phyloP scores from a whole-genome alignment of 30 jellyfish, hydroid and myxozoan species.

The Sanderia malayensis region DNA sequence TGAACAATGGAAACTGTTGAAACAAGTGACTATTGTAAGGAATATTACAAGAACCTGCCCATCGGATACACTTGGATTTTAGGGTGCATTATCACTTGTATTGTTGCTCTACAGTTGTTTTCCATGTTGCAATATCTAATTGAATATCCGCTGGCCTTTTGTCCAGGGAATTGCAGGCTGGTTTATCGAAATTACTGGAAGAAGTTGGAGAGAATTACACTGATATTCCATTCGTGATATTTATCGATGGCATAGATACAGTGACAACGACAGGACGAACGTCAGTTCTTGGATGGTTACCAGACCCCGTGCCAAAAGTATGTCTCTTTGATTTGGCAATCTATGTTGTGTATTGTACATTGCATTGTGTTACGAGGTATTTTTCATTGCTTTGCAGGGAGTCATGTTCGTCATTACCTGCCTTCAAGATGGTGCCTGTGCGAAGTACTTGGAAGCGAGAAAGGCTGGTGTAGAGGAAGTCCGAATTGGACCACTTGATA shows the following conservation, averaged over 20 bases:
- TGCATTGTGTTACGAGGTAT: too few relatives aligned
- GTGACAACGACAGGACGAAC: constrained; percentile 36
- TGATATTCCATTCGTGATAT: constrained; percentile 28
- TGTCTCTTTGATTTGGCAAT: too few relatives aligned
- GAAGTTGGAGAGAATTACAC: constrained; percentile 30
- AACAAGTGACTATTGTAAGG: too few relatives aligned
- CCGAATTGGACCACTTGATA: constrained; percentile 76
- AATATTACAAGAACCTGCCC: too few relatives aligned
- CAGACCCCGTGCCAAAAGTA: constrained; percentile 89
- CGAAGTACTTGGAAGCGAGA: constrained; percentile 40
- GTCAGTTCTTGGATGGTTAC: constrained; percentile 77
- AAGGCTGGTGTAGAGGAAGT: constrained; percentile 54
- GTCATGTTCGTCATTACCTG: constrained; percentile 65
- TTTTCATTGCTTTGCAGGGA: constrained; percentile 77
- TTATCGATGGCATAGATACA: constrained; percentile 85
- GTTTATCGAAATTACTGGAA: constrained; percentile 29
- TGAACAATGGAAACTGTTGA: too few relatives aligned
- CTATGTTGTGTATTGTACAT: too few relatives aligned
- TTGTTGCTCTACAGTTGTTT: too few relatives aligned
- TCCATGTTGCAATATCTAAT: too few relatives aligned
- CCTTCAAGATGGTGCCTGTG: constrained; percentile 59
- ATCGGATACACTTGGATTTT: too few relatives aligned
- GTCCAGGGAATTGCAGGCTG: constrained; percentile 54
- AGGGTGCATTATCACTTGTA: too few relatives aligned
- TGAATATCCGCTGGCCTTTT: too few relatives aligned